phyloP scores from a whole-genome alignment of 2,797 vertebrate genomes.

The Pteronotus mesoamericanus region DNA sequence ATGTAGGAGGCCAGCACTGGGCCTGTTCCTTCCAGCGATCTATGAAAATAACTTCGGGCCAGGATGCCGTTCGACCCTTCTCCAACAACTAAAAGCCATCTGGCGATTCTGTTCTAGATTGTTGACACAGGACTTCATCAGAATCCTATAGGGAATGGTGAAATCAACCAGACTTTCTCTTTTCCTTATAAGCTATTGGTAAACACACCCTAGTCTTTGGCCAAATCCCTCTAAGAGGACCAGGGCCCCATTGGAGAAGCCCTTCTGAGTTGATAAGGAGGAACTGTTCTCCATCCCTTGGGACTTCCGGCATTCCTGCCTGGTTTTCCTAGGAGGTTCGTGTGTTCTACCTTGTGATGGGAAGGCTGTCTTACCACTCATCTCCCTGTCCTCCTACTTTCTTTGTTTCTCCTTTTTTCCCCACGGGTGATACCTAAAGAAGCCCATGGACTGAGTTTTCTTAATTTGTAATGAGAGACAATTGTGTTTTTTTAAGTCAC shows the following conservation, averaged over 20 bases:
- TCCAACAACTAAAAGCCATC: background rate
- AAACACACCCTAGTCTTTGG: background rate
- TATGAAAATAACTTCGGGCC: background rate
- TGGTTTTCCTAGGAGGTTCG: background rate
- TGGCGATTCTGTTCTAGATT: background rate
- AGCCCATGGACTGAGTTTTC: background rate
- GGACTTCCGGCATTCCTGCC: background rate
- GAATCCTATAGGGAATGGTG: background rate
- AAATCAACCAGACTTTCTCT: background rate
- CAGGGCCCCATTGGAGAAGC: background rate
- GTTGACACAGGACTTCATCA: background rate
- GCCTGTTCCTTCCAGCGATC: background rate
- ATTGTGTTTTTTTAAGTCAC: background rate
- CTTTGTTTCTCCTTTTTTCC: background rate
- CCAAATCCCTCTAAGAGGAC: background rate
- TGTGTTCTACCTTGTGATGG: background rate
- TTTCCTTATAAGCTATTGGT: background rate
- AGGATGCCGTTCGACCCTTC: background rate
- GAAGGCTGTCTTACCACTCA: background rate
- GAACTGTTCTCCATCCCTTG: background rate
- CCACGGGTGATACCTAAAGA: background rate
- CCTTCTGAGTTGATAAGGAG: background rate
- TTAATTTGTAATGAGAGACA: background rate
- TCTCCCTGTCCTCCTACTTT: background rate
- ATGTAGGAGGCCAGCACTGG: background rate